Evolutionary conservation across 2,888 invertebrate species (phyloP).

Genomic region (Drosophila austrosaltans): DNA sequence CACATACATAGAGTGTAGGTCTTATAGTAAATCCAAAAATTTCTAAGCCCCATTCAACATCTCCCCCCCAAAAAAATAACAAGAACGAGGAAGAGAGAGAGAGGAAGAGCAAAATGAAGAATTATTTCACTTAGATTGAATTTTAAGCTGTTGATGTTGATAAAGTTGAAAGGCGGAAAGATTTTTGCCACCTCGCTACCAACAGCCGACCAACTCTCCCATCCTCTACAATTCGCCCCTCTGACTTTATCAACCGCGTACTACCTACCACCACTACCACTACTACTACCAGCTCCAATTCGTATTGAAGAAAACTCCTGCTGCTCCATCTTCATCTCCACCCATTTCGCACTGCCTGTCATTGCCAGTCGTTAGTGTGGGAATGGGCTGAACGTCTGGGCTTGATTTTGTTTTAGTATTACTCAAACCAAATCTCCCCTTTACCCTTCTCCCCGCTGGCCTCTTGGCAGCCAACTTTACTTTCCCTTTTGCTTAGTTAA

Average conservation of each 20-base stretch:
- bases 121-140: constrained; percentile 65
- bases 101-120: constrained; percentile 9
- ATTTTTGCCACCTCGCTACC: constrained; percentile 41
- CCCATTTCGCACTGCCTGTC: not conserved
- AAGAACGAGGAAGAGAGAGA: not conserved
- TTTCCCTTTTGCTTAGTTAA: not conserved
- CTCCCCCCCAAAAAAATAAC: not conserved
- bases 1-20: not conserved
- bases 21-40: constrained; percentile 6
- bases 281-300: not conserved
- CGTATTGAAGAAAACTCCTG: not conserved
- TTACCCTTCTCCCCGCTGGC: not conserved
- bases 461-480: not conserved
- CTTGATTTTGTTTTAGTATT: constrained; percentile 48
- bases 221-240: not conserved
- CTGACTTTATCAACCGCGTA: not conserved
- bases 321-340: not conserved
- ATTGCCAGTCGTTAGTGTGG: constrained; percentile 13
- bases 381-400: constrained; percentile 19
- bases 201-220: too few species aligned
- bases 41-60: not conserved
- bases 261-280: not conserved
- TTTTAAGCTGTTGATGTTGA: constrained; percentile 67
- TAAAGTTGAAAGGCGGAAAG: constrained; percentile 38
- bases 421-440: not conserved